Evolutionary conservation across 2,113 vertebrate genomes (phyloP).

Genomic region (Chaetodon trifascialis): DNA sequence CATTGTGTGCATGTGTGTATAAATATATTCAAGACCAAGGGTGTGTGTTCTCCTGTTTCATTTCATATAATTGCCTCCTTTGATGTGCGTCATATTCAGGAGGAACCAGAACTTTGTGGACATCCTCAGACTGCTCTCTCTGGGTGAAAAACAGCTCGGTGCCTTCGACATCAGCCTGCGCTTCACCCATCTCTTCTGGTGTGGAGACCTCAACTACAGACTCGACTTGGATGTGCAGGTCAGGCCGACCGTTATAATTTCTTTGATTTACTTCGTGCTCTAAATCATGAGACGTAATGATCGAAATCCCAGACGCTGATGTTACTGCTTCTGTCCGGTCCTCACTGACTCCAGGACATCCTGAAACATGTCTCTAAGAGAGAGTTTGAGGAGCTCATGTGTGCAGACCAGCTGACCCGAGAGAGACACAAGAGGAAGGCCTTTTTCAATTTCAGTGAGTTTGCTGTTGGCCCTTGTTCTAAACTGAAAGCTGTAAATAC

Average conservation of each 20-base stretch:
- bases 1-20: not conserved
- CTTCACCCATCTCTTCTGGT: constrained; percentile 88
- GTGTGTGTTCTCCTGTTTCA: not conserved
- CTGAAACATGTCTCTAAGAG: constrained; percentile 87
- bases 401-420: constrained; percentile 89
- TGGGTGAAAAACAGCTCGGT: constrained; percentile 84
- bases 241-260: not conserved
- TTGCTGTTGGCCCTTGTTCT: not conserved
- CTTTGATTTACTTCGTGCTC: not conserved
- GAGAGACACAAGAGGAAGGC: constrained; percentile 90
- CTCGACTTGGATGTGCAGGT: constrained; percentile 87
- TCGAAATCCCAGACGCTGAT: not conserved
- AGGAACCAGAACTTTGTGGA: constrained; percentile 88
- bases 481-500: not conserved
- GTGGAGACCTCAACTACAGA: constrained; percentile 88
- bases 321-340: not conserved
- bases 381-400: constrained; percentile 89
- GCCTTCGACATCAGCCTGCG: constrained; percentile 86
- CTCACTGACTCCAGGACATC: constrained; percentile 83
- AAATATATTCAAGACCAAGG: not conserved
- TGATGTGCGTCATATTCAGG: constrained; percentile 59
- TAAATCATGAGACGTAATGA: not conserved
- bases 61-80: not conserved
- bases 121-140: constrained; percentile 84
- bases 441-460: constrained; percentile 90